phyloP scores from a whole-genome alignment of 2,797 vertebrate genomes.

The Hyperoplus lanceolatus region DNA sequence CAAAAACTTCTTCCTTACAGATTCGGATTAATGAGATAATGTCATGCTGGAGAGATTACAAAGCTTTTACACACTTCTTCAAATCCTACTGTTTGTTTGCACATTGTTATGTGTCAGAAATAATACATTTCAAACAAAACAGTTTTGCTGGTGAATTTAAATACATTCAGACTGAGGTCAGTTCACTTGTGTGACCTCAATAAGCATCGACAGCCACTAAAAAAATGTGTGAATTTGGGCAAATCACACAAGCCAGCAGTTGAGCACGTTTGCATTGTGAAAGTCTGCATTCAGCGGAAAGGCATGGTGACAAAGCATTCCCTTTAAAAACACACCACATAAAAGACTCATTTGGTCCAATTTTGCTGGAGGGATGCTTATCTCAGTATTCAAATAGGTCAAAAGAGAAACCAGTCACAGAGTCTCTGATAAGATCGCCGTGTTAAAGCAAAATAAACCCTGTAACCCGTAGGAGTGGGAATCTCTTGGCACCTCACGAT shows the following conservation, averaged over 20 bases:
- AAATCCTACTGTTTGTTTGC: slow-evolving; percentile 62
- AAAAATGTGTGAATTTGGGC: slow-evolving; percentile 72
- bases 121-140: slow-evolving; percentile 59
- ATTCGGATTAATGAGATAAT: slow-evolving; percentile 63
- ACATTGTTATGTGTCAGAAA: slow-evolving; percentile 43
- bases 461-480: slow-evolving; percentile 42
- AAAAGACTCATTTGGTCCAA: slow-evolving; percentile 84
- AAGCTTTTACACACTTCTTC: slow-evolving; percentile 52
- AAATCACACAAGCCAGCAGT: slow-evolving; percentile 58
- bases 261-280: slow-evolving; percentile 57
- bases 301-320: slow-evolving; percentile 76
- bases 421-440: slow-evolving; percentile 73
- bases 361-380: slow-evolving; percentile 81
- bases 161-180: slow-evolving; percentile 71
- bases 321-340: slow-evolving; percentile 81
- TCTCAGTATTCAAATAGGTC: slow-evolving; percentile 84
- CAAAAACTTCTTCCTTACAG: slow-evolving; percentile 45
- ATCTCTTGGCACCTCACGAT: no score
- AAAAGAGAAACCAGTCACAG: slow-evolving; percentile 73
- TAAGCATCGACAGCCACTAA: slow-evolving; percentile 65
- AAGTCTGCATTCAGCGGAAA: slow-evolving; percentile 59
- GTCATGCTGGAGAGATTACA: slow-evolving; percentile 39
- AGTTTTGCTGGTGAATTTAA: slow-evolving; percentile 68
- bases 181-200: slow-evolving; percentile 70
- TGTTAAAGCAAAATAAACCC: slow-evolving; percentile 71